Percentiles rank a stretch among this genome's conserved stretches.
Conservation (phyloP, 2,113 vertebrate genomes). For the Nematolebias whitei region DNA sequence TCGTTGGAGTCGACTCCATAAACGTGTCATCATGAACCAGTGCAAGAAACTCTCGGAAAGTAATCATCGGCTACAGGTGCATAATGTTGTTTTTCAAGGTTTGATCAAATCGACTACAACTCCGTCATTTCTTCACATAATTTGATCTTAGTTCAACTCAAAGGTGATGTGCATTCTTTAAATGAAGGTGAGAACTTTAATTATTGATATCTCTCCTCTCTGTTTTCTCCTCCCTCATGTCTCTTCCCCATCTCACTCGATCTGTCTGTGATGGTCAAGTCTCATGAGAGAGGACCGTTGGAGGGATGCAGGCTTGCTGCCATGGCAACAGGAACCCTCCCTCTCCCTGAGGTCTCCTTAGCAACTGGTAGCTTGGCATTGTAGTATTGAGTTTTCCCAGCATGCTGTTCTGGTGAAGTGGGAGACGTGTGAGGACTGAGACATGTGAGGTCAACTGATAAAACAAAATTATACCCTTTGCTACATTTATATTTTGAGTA, state of each 20-base stretch:
- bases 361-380: slow-evolving; percentile 84
- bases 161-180: no score
- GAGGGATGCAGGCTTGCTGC: slow-evolving; percentile 82
- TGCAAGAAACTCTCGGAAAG: no score
- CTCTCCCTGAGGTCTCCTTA: slow-evolving; percentile 85
- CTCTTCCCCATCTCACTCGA: slow-evolving; percentile 56
- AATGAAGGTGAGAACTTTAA: no score
- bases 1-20: background rate
- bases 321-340: slow-evolving; percentile 84
- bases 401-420: slow-evolving; percentile 71
- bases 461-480: background rate
- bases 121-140: no score
- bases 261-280: slow-evolving; percentile 77
- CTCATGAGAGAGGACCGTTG: slow-evolving; percentile 81
- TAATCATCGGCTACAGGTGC: no score
- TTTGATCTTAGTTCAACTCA: no score
- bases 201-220: slow-evolving; percentile 21
- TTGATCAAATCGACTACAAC: no score
- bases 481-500: background rate
- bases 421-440: slow-evolving; percentile 45
- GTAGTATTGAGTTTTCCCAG: slow-evolving; percentile 81
- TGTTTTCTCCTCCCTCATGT: slow-evolving; percentile 44
- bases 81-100: no score
- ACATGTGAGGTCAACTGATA: slow-evolving; percentile 33
- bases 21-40: no score